These are phyloP conservation scores for Hyposoter didymator DNA, from an alignment of 2,888 invertebrate genomes.

Conservation along the genomic window DNA sequence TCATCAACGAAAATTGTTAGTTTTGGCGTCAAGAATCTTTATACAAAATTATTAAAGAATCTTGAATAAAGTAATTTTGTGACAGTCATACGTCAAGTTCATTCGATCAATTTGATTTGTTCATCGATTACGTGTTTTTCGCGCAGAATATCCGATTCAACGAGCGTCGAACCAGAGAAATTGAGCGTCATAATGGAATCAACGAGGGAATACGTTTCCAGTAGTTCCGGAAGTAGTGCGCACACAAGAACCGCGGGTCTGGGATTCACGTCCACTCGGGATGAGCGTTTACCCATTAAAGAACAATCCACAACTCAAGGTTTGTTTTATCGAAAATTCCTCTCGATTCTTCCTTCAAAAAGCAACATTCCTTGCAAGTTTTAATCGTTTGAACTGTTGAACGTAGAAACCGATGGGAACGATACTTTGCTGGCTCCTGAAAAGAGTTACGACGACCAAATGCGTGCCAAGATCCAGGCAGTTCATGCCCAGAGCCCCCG, in stretches of 20 bases:
- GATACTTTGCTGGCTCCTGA: constrained; percentile 72
- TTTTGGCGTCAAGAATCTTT: too few relatives aligned
- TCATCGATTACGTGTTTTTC: neutral
- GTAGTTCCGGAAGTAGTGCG: constrained; percentile 79
- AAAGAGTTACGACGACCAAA: constrained; percentile 79
- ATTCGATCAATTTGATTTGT: neutral
- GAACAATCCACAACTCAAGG: constrained; percentile 75
- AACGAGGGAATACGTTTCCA: constrained; percentile 87
- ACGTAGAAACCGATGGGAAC: constrained; percentile 71
- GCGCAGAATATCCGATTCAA: constrained; percentile 49
- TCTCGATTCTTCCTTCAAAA: neutral
- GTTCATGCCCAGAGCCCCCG: constrained; percentile 83
- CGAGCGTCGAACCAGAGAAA: constrained; percentile 79
- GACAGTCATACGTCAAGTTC: too few relatives aligned
- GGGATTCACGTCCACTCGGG: constrained; percentile 78
- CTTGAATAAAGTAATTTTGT: too few relatives aligned
- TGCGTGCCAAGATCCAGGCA: constrained; percentile 81
- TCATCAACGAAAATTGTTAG: too few relatives aligned
- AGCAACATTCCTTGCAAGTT: neutral
- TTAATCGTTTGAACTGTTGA: neutral
- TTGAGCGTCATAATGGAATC: constrained; percentile 88
- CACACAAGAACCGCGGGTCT: constrained; percentile 77
- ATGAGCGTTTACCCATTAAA: constrained; percentile 78
- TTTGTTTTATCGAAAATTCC: constrained; percentile 1
- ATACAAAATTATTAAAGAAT: too few relatives aligned